Evolutionary conservation across 2,888 invertebrate genomes (phyloP), one percentile per base, ranked within the genome.

Genomic region (Diloba caeruleocephala): DNA sequence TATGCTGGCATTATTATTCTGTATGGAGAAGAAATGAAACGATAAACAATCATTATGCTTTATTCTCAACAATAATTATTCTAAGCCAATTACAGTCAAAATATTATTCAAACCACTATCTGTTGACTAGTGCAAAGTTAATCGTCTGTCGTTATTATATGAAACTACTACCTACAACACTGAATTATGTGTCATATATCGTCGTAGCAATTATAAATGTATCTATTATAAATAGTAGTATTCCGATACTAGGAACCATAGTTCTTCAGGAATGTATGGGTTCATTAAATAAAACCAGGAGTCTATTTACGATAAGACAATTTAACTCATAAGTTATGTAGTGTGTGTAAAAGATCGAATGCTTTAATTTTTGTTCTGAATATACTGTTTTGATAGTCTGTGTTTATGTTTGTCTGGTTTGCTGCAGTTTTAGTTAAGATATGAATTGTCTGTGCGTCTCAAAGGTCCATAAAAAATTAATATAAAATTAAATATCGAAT

Each of bases 361-460:
- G 64, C 64, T 64, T 64, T 64, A 64, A 64, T 48, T 1, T 50
- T 37, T 54, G 23, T 37, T 48, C 34, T 34, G 28, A 43, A 37
- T 34, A 17, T 34, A 7, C 23, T 23, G 13, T 58, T 41, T 52
- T 57, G 36, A 43, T 51, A 32, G 29, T 41, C 15, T 51, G 32
- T 29, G 19, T 55, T 61, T 50, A 26, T 12, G 41, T 42, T 42
- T 39, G 41, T 29, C 13, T 58, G 33, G 19, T 15, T 26, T 31
- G 21, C 3, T 46, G 55, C 12, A 28, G 15, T 42, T 36, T 33
- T 31, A 41, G 23, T 31, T 52, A 33, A 14, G 38, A 33, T 41
- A 32, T 46, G 44, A 45, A 52, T 48, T 53, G 46, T 51, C 9
- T 38, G 21, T 28, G 48, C 32, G 21, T 66, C 28, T 23, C 28